phyloP scores from a whole-genome alignment of 2,888 invertebrate species.

The Scotopteryx bipunctaria region DNA sequence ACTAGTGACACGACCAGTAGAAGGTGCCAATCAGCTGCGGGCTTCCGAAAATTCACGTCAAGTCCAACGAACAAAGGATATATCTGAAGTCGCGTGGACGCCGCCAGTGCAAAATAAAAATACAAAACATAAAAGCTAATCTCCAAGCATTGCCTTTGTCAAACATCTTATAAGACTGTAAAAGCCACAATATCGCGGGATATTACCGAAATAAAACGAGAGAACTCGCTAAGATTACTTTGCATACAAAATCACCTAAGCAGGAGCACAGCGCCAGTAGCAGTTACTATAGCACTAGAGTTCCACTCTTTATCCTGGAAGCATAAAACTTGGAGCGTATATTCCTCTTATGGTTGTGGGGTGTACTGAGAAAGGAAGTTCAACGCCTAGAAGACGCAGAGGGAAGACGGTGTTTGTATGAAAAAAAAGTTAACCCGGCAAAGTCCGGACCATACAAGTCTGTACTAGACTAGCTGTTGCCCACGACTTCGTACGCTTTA shows the following conservation, averaged over 20 bases:
- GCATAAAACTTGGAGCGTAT: background rate
- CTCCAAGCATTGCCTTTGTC: slow-evolving; percentile 25
- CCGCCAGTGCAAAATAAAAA: slow-evolving; percentile 7
- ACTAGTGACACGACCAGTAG: too few species aligned
- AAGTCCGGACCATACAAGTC: too few species aligned
- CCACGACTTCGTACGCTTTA: too few species aligned
- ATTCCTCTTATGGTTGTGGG: too few species aligned
- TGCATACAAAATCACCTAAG: slow-evolving; percentile 33
- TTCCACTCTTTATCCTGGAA: background rate
- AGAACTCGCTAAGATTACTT: slow-evolving; percentile 34
- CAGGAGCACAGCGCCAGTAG: background rate
- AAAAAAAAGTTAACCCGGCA: too few species aligned
- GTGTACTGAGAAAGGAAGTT: too few species aligned
- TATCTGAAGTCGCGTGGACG: background rate
- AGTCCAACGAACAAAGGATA: background rate
- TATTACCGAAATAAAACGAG: slow-evolving; percentile 32
- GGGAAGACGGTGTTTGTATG: too few species aligned
- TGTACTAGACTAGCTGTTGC: too few species aligned
- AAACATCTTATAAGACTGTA: slow-evolving; percentile 28
- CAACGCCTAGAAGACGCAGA: too few species aligned
- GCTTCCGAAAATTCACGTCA: too few species aligned
- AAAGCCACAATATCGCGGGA: slow-evolving; percentile 28
- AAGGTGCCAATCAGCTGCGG: too few species aligned
- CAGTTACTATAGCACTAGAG: background rate
- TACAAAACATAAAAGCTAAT: slow-evolving; percentile 24